Percentiles rank a stretch among this genome's conserved stretches.
phyloP scores from a whole-genome alignment of 2,113 vertebrate genomes.

The Herpetotheres cachinnans region DNA sequence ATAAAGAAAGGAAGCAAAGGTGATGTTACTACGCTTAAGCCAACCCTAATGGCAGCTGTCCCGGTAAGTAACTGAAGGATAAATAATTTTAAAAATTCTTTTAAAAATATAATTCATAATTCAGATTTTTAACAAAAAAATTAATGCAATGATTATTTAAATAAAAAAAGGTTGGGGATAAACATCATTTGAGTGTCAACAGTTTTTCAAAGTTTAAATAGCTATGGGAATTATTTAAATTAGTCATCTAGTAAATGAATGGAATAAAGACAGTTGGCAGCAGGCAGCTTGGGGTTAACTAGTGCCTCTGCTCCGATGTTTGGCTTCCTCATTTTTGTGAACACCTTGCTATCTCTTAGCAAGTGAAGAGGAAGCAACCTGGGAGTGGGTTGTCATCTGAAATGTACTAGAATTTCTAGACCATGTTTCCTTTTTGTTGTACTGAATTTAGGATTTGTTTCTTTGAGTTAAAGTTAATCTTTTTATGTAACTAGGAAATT shows the following conservation, averaged over 20 bases:
- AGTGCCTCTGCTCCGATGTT: neutral
- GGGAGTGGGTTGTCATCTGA: neutral
- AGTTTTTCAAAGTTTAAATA: neutral
- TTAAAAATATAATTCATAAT: neutral
- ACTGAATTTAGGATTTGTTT: neutral
- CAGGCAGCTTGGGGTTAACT: neutral
- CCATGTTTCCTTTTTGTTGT: neutral
- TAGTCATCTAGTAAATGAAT: neutral
- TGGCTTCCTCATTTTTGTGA: neutral
- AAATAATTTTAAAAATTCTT: neutral
- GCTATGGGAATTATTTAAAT: neutral
- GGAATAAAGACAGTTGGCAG: neutral
- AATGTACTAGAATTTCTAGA: neutral
- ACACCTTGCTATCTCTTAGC: neutral
- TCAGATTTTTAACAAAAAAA: neutral
- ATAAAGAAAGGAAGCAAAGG: conserved; percentile 97
- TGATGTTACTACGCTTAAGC: conserved; percentile 85
- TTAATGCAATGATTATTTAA: neutral
- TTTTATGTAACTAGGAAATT: conserved; percentile 82
- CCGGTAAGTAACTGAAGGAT: conserved; percentile 80
- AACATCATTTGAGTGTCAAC: neutral
- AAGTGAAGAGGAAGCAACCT: neutral
- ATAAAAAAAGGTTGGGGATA: neutral
- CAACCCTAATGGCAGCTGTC: conserved; percentile 94
- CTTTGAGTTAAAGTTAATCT: neutral